Base-by-base conservation (phyloP, 2,888 invertebrate species). In the Antheraea yamamai region DNA sequence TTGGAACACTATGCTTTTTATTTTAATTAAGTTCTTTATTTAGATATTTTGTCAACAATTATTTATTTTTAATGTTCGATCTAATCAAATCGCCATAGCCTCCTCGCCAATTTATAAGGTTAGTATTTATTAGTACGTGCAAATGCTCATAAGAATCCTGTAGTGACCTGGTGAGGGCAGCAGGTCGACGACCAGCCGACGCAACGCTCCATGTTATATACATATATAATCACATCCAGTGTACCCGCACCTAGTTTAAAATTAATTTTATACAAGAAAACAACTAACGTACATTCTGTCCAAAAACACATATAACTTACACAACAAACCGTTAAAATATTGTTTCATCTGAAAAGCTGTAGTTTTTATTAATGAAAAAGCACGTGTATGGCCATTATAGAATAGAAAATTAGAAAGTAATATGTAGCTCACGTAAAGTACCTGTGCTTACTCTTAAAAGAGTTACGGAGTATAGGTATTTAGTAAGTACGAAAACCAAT, bases 71-170 rank as follows among this genome's bases (percentile, higher is more conserved):
- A 14, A 16, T 66, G 30, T 66, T 30, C 64, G 16, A 30, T 66
- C 30, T 0, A 66, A 30, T 66, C 10, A 66, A 66, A 66, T 26
- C 64, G 30, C 64, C 64, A 66, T 66, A 30, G 64, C 3, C 26
- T 26, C 30, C 2, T 12, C 14, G 26, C 4, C 64, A 30, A 47
- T 30, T 66, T 16, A 26, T 30, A 30, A 66, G 4, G 30, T 66
- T 66, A 66, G 64, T 66, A 66, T 16, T 66, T 30, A 18, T 66
- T 66, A 66, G 64, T 66, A 66, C 64, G 16, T 66, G 64, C 64
- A 66, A 26, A 16, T 12, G 30, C 14, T n/a, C 18, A 12, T 23
- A 23, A 61, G 14, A 55, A 20, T 20, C 4, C 55, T 20, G 20
- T 55, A 20, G 8, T 55, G 4, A 55, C 4, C 1, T 55, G 55